A percentile compares a stretch with the other conserved stretches of the same genome.
Evolutionary conservation across 2,113 vertebrate species (phyloP).

Genomic region (Gnathonemus echidnorhynchus): DNA sequence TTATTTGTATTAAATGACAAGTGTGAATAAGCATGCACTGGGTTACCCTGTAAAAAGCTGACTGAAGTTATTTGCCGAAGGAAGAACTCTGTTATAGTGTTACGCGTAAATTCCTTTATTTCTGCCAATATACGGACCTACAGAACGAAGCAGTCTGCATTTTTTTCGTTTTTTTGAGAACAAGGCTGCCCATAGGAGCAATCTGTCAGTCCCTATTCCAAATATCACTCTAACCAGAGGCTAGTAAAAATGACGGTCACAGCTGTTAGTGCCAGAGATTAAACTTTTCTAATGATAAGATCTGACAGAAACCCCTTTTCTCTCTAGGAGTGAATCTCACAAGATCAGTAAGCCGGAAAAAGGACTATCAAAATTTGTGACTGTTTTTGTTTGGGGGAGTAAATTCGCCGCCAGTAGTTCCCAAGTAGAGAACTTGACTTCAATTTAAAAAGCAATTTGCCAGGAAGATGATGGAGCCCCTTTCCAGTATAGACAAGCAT

Average conservation of each 20-base stretch:
- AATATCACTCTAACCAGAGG: background rate
- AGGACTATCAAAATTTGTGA: background rate
- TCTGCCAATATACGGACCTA: background rate
- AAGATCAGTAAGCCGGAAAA: background rate
- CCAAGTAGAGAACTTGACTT: background rate
- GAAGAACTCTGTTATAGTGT: background rate
- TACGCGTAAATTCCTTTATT: background rate
- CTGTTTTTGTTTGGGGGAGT: background rate
- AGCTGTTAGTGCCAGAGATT: background rate
- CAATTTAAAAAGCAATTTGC: constrained; percentile 13
- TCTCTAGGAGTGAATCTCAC: background rate
- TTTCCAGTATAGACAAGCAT: background rate
- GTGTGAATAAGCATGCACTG: background rate
- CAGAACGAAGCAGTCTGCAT: background rate
- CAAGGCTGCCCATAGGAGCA: background rate
- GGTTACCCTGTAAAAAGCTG: background rate
- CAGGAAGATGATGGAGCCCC: background rate
- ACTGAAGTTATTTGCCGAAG: background rate
- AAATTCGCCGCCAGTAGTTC: background rate
- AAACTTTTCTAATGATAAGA: background rate
- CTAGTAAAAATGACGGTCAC: background rate
- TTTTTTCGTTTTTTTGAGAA: background rate
- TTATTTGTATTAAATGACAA: background rate
- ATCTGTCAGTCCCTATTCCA: background rate
- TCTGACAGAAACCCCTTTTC: background rate